Base-by-base conservation (phyloP, 1,140 invertebrate genomes). In the Idris sp. region DNA sequence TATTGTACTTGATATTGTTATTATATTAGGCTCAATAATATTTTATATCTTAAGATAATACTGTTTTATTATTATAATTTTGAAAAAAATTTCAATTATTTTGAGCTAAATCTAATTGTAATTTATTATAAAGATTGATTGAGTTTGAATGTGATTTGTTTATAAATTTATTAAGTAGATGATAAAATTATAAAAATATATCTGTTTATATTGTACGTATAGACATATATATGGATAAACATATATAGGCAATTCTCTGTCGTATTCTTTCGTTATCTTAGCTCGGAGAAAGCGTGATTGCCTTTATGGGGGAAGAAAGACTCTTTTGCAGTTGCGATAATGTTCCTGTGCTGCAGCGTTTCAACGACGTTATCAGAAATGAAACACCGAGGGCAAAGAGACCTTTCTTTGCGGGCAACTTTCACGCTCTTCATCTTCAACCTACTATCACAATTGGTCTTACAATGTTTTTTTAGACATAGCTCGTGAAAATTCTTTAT, bases 251-350 rank as follows among this genome's bases (percentile, higher is more conserved):
- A 74, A 64, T 69, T 72, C 75, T 59, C 77, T 78, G 79, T 79
- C 79, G 81, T 82, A 84, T 86, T 85, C 83, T 80, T 68, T 77
- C 74, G 84, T 85, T 85, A 85, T 87, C 83, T 86, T 79, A 76
- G 78, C 76, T 74, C 77, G 81, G 79, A 82, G 83, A 86, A 86
- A 83, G 84, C 84, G 81, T 86, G 85, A 87, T 87, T 87, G 84
- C 84, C 84, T 87, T 86, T 87, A 87, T 87, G 82, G 84, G 84
- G 84, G 83, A 87, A 86, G 84, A 87, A 87, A 86, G 84, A 83
- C 83, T 86, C 84, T 82, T 87, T 86, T 83, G 84, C 79, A 79
- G 79, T 79, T 74, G 84, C 83, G 84, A 87, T 87, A 87, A 87
- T 87, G 85, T 85, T 83, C 79, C 81, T 79, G 72, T 76, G 81